phyloP scores from a whole-genome alignment of 2,113 vertebrate genomes.

The Anseranas semipalmata region DNA sequence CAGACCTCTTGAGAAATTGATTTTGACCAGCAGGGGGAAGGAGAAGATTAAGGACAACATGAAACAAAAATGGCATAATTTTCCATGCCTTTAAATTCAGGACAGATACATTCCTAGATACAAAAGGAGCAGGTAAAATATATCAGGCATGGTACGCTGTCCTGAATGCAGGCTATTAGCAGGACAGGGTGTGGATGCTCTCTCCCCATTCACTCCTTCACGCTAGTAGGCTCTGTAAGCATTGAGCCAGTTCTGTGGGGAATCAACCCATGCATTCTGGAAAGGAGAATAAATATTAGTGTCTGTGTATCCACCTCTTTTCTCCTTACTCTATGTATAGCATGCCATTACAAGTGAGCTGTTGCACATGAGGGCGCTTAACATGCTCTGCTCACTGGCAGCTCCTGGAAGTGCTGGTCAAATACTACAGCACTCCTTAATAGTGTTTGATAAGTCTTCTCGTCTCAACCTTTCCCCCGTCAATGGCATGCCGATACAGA shows the following conservation, averaged over 20 bases:
- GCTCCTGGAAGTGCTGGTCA: neutral
- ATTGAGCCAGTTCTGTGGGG: neutral
- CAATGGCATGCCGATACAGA: neutral
- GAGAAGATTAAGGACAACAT: neutral
- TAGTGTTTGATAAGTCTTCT: neutral
- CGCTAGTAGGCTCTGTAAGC: neutral
- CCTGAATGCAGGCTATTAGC: neutral
- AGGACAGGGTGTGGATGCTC: neutral
- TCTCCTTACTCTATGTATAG: neutral
- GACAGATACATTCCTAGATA: neutral
- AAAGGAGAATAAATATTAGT: neutral
- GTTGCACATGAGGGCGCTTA: neutral
- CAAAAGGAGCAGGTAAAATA: neutral
- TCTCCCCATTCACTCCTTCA: neutral
- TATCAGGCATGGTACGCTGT: neutral
- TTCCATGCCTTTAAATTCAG: neutral
- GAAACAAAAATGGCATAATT: neutral
- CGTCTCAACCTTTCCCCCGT: neutral
- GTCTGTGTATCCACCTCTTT: neutral
- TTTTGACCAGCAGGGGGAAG: constrained; percentile 25
- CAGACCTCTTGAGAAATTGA: constrained; percentile 24
- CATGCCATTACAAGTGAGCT: neutral
- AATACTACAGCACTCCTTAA: neutral
- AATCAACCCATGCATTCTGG: neutral
- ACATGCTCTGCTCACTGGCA: neutral